A percentile compares a stretch with the other conserved stretches of the same genome.
phyloP scores from a whole-genome alignment of 2,888 invertebrate genomes.

The Sinodicranocentrus sp. region DNA sequence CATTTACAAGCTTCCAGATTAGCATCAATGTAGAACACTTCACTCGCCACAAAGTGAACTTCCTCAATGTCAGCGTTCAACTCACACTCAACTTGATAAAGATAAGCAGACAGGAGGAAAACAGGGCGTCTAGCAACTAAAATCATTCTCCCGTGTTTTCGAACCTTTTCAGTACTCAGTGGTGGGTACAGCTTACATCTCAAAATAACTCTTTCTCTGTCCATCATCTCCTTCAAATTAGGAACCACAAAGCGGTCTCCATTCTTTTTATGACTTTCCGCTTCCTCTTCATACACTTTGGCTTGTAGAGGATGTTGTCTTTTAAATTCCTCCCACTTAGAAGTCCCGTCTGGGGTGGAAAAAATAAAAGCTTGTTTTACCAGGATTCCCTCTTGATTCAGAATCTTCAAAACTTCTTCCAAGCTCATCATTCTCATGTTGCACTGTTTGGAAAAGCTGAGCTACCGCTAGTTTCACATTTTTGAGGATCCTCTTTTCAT shows the following conservation, averaged over 20 bases:
- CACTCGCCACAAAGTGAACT: conserved; percentile 73
- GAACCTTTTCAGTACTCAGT: not conserved
- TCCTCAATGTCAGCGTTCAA: conserved; percentile 67
- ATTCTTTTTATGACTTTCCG: not conserved
- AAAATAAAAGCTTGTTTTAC: not conserved
- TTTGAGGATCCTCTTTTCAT: not conserved
- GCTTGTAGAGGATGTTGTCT: not conserved
- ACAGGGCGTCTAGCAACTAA: not conserved
- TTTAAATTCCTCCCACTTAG: not conserved
- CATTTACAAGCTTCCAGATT: conserved; percentile 68
- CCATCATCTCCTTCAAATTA: not conserved
- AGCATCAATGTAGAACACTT: conserved; percentile 72
- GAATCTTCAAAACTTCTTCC: not conserved
- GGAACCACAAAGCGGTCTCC: not conserved
- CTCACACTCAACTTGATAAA: not conserved
- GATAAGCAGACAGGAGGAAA: not conserved
- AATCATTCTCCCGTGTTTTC: not conserved
- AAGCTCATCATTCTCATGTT: not conserved
- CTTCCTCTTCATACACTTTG: not conserved
- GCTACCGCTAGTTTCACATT: not conserved
- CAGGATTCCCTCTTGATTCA: not conserved
- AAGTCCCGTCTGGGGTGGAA: not conserved
- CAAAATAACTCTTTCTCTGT: not conserved
- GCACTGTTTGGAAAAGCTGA: not conserved
- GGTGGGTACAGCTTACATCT: not conserved